Base-by-base conservation (phyloP, 2,888 invertebrate species). In the Habrosyne pyritoides region DNA sequence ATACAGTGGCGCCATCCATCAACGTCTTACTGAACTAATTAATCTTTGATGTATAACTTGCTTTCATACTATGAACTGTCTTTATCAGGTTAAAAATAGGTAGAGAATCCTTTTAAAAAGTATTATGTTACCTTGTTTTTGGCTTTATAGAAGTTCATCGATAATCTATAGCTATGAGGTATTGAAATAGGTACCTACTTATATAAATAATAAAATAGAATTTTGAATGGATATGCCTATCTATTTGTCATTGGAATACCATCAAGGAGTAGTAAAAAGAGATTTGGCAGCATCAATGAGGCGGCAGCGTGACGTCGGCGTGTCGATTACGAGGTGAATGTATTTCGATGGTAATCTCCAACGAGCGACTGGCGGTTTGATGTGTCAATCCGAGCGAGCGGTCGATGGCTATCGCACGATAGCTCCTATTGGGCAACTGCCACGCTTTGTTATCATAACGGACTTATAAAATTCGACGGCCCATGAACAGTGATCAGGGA, bases 351-450 rank as follows among this genome's bases (percentile, higher is more conserved):
- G 77, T 87, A 84, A 89, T 90, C 88, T 86, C 74, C 66, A 72
- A 68, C 78, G 72, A 77, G 77, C 81, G 81, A 79, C 82, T 79
- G 82, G 83, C 79, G 80, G 84, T 82, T 87, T 88, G 91, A 92
- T 89, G 90, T 91, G 91, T 92, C 92, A 91, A 91, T 92, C 90
- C 76, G 63, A 77, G 69, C 80, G 77, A 75, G 75, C 69, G 42
- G 73, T 74, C 83, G 89, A 87, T 89, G 83, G 75, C 82, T 88
- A 89, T 90, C 89, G 75, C 63, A 67, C 80, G 78, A 83, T 85
- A 83, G 87, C 89, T 89, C 73, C 89, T 86, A 90, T 91, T 90
- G 89, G 87, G 84, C 82, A 89, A 89, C 85, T 84, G 84, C 81
- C 77, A 79, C 77, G 86, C 88, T 89, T 91, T 91, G 90, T 91